phyloP scores from a whole-genome alignment of 2,888 invertebrate species.

The Tholera decimalis region DNA sequence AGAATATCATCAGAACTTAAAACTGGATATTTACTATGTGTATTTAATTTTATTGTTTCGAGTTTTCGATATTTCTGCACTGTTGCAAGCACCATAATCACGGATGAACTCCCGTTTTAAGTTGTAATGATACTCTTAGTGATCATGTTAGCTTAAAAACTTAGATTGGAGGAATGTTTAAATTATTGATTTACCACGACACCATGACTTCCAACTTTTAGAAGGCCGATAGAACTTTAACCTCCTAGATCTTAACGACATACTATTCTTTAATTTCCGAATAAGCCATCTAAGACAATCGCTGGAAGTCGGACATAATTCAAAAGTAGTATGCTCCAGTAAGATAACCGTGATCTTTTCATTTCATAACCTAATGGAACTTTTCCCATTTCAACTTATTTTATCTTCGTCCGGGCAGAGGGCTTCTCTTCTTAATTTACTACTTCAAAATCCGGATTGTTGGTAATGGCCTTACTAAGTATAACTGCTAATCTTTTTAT shows the following conservation, averaged over 20 bases:
- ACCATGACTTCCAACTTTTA: not conserved
- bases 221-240: not conserved
- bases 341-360: slow-evolving; percentile 86
- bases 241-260: not conserved
- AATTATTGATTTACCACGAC: not conserved
- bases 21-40: too few species aligned
- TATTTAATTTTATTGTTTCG: too few species aligned
- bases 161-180: not conserved
- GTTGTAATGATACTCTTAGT: too few species aligned
- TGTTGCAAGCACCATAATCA: too few species aligned
- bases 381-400: slow-evolving; percentile 89
- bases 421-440: slow-evolving; percentile 73
- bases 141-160: too few species aligned
- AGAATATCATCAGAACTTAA: too few species aligned
- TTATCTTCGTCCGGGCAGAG: slow-evolving; percentile 73
- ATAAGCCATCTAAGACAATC: slow-evolving; percentile 70
- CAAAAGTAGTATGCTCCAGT: slow-evolving; percentile 81
- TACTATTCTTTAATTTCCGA: slow-evolving; percentile 52
- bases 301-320: slow-evolving; percentile 77
- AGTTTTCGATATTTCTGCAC: too few species aligned
- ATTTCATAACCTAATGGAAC: slow-evolving; percentile 88
- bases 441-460: slow-evolving; percentile 77
- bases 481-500: slow-evolving; percentile 19
- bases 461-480: slow-evolving; percentile 54
- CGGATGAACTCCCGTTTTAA: too few species aligned